phyloP scores from a whole-genome alignment of 2,888 invertebrate species.

The Tricholauxania praeusta region DNA sequence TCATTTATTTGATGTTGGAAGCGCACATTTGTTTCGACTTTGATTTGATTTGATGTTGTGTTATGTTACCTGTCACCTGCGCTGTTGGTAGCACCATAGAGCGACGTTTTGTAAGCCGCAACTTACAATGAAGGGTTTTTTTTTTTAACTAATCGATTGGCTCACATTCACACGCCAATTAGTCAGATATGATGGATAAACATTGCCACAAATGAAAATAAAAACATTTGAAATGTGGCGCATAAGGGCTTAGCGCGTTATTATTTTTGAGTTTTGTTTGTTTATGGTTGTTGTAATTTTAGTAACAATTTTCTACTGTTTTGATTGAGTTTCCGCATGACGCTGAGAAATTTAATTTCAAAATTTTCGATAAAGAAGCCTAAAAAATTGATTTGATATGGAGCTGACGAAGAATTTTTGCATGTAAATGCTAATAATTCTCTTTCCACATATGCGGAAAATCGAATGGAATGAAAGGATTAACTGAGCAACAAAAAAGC shows the following conservation, averaged over 20 bases:
- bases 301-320: not conserved
- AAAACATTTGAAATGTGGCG: too few relatives aligned
- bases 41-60: conserved; percentile 10
- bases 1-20: conserved; percentile 1
- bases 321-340: too few relatives aligned
- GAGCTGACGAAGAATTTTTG: too few relatives aligned
- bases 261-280: not conserved
- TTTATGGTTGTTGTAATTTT: not conserved
- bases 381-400: too few relatives aligned
- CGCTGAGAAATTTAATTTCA: too few relatives aligned
- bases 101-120: not conserved
- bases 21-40: conserved; percentile 1
- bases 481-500: too few relatives aligned
- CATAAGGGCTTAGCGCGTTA: not conserved
- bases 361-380: too few relatives aligned
- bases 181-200: not conserved
- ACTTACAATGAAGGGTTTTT: not conserved
- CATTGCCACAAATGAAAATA: too few relatives aligned
- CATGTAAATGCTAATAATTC: too few relatives aligned
- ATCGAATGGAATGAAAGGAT: too few relatives aligned
- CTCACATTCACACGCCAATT: conserved; percentile 37
- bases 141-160: conserved; percentile 5
- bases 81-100: not conserved
- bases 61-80: conserved; percentile 3
- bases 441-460: too few relatives aligned